Evolutionary conservation across 2,888 invertebrate species (phyloP).

Genomic region (Lasius fuliginosus): DNA sequence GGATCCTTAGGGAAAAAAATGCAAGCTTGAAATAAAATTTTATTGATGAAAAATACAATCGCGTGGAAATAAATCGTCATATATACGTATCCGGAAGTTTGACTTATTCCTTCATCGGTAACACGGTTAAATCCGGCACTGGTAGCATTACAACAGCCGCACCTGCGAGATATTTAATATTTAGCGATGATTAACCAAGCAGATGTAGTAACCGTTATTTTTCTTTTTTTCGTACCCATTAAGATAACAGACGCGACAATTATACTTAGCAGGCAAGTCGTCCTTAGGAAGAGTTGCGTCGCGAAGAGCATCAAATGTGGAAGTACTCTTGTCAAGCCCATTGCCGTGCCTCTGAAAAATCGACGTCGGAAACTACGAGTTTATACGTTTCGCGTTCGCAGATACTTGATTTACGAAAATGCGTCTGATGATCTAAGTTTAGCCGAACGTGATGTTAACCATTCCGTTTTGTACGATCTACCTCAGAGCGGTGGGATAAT

Average conservation of each 20-base stretch:
- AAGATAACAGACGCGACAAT: slow-evolving; percentile 52
- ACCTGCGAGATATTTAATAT: slow-evolving; percentile 64
- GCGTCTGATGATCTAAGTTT: slow-evolving; percentile 53
- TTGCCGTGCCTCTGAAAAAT: slow-evolving; percentile 74
- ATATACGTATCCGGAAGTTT: not conserved
- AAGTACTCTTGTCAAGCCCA: slow-evolving; percentile 74
- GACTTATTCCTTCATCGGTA: slow-evolving; percentile 75
- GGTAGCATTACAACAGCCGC: slow-evolving; percentile 69
- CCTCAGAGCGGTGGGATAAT: slow-evolving; percentile 79
- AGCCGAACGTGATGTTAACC: not conserved
- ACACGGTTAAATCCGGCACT: slow-evolving; percentile 75
- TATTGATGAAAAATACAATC: slow-evolving; percentile 1
- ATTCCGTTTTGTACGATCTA: slow-evolving; percentile 55
- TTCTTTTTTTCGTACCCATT: slow-evolving; percentile 49
- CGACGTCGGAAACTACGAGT: slow-evolving; percentile 3
- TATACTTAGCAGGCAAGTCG: slow-evolving; percentile 66
- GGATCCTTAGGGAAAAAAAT: not conserved
- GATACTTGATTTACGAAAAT: slow-evolving; percentile 47
- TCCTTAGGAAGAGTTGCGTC: slow-evolving; percentile 64
- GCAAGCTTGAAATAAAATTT: not conserved
- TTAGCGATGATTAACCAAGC: not conserved
- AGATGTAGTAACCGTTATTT: not conserved
- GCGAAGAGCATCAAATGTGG: slow-evolving; percentile 73
- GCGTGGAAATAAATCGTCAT: not conserved
- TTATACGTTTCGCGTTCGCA: slow-evolving; percentile 5